Evolutionary conservation across 2,113 vertebrate genomes (phyloP), one percentile per base, ranked within the genome.

Genomic region (Polyodon spathula): DNA sequence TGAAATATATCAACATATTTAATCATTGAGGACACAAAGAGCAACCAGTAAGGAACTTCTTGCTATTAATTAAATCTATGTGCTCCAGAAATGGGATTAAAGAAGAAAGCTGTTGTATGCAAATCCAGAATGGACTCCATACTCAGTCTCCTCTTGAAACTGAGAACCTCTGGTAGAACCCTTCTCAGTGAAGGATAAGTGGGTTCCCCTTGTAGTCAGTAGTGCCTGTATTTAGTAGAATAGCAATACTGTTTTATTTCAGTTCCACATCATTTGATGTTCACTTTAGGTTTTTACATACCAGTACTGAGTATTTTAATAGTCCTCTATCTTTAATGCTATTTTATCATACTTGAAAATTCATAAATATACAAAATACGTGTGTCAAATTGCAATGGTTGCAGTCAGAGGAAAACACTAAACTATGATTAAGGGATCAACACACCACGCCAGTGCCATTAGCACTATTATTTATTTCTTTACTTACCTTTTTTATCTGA

Each of bases 1-100:
- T 66, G 64, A 61, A 64, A 61, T 73, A 71, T 62, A 61, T 76
- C 78, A 73, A 79, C 79, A 79, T 58, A 50, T 59, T 63, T 68
- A 71, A 72, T 73, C 71, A 72, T 72, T 59, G 76, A 84, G 78
- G 75, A 80, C 77, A 70, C 71, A 60, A 10, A 8, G 63, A 73
- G 69, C 81, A 81, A 79, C 79, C 80, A 78, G 79, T 79, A 83
- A 81, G 77, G 79, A 84, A 73, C 72, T 70, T 12, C 64, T 58
- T 55, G 62, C 53, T 61, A 61, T 58, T 86, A 86, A 86, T 85
- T 79, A 86, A 81, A 83, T 76, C 76, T 77, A 37, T 68, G 71
- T 46, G 63, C 66, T 58, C 74, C 78, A 65, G 83, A 79, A 86
- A 83, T 73, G 73, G 68, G 73, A 71, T 83, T 84, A 83, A 80